Conservation (phyloP, 2,888 invertebrate species). For the Cosmia pyralina region DNA sequence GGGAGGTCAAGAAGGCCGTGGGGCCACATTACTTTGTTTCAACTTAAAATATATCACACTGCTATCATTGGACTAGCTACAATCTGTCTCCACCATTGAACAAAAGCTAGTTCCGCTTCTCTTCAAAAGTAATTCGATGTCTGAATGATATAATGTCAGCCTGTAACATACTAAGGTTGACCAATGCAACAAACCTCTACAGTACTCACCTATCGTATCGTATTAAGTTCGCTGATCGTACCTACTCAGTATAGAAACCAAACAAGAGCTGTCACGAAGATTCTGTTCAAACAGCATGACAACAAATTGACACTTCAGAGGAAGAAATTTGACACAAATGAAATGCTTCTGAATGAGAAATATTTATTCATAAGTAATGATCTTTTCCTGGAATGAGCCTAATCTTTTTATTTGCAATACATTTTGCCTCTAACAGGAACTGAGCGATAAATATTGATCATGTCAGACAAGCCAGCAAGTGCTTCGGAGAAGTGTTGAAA, state of each 20-base stretch:
- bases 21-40: too few relatives aligned
- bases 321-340: background rate
- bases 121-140: too few relatives aligned
- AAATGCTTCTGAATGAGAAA: background rate
- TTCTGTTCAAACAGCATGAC: background rate
- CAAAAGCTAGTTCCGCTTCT: too few relatives aligned
- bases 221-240: too few relatives aligned
- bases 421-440: slow-evolving; percentile 16
- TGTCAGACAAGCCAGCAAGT: background rate
- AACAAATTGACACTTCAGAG: background rate
- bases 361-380: background rate
- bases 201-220: too few relatives aligned
- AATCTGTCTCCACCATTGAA: too few relatives aligned
- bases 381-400: background rate
- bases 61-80: too few relatives aligned
- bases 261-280: background rate
- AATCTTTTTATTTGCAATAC: slow-evolving; percentile 5
- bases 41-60: too few relatives aligned
- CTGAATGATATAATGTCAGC: too few relatives aligned
- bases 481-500: slow-evolving; percentile 9
- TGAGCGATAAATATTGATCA: slow-evolving; percentile 17
- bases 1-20: too few relatives aligned
- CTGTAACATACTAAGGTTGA: too few relatives aligned
- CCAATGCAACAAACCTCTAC: too few relatives aligned
- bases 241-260: background rate